Evolutionary conservation across 2,113 vertebrate genomes (phyloP).

Genomic region (Epinephelus cyanopodus): DNA sequence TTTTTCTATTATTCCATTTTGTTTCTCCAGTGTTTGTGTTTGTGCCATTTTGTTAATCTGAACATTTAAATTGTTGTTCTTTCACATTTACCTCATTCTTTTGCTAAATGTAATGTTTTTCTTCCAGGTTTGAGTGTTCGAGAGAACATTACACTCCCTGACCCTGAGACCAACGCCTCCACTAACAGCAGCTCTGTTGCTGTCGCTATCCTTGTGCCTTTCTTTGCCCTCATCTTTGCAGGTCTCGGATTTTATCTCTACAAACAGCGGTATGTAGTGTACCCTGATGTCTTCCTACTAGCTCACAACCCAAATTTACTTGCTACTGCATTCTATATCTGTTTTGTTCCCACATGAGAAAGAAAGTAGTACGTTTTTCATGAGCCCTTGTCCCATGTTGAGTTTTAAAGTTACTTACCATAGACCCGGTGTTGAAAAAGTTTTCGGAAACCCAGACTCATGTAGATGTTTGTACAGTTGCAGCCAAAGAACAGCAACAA

Average conservation of each 20-base stretch:
- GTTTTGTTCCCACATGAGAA: constrained; percentile 16
- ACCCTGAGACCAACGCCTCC: constrained; percentile 87
- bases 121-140: constrained; percentile 90
- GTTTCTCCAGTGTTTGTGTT: constrained; percentile 7
- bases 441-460: constrained; percentile 32
- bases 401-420: constrained; percentile 23
- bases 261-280: constrained; percentile 92
- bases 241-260: constrained; percentile 99
- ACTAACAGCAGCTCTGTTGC: constrained; percentile 99
- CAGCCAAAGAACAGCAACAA: constrained; percentile 51
- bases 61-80: not conserved
- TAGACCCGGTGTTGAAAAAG: constrained; percentile 15
- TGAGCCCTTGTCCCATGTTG: not conserved
- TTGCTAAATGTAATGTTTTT: not conserved
- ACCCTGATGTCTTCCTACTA: not conserved
- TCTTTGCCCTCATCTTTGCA: constrained; percentile 99
- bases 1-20: constrained; percentile 19
- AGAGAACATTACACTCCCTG: constrained; percentile 89
- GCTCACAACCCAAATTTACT: not conserved
- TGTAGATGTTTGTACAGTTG: constrained; percentile 35
- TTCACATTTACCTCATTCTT: constrained; percentile 5
- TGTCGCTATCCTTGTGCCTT: constrained; percentile 99
- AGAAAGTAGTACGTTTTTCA: not conserved
- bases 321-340: not conserved
- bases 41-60: not conserved